Conservation (phyloP, 2,113 vertebrate genomes). For the Anser cygnoides region DNA sequence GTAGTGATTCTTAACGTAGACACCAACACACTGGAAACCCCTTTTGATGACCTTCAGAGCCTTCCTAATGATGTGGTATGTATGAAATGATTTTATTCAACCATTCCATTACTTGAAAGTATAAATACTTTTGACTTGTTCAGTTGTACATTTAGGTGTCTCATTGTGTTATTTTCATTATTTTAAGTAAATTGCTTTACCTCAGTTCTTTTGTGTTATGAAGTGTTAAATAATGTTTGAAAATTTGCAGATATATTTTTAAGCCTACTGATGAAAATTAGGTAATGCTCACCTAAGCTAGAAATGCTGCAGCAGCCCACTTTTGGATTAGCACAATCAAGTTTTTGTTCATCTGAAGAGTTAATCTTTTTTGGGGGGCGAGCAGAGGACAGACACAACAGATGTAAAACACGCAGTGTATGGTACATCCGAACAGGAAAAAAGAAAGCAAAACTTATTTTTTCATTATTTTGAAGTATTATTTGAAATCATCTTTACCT, state of each 20-base stretch:
- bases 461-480: not conserved
- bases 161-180: fast-evolving
- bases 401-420: not conserved
- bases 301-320: not conserved
- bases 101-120: not conserved
- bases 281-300: not conserved
- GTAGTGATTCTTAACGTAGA: slow-evolving; percentile 94
- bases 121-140: not conserved
- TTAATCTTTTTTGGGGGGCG: not conserved
- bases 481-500: not conserved
- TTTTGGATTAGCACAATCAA: not conserved
- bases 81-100: not conserved
- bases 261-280: not conserved
- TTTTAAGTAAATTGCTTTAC: not conserved
- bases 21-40: slow-evolving; percentile 95
- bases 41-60: slow-evolving; percentile 94
- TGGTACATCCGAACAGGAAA: not conserved
- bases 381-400: not conserved
- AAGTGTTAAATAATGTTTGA: not conserved
- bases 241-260: not conserved
- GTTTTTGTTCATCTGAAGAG: not conserved
- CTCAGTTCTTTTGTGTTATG: not conserved
- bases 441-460: not conserved
- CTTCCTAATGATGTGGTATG: slow-evolving; percentile 95
- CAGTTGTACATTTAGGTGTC: fast-evolving